These are phyloP conservation scores for Peromyscus attwateri DNA, from an alignment of 2,797 vertebrate genomes.

Conservation along the genomic window DNA sequence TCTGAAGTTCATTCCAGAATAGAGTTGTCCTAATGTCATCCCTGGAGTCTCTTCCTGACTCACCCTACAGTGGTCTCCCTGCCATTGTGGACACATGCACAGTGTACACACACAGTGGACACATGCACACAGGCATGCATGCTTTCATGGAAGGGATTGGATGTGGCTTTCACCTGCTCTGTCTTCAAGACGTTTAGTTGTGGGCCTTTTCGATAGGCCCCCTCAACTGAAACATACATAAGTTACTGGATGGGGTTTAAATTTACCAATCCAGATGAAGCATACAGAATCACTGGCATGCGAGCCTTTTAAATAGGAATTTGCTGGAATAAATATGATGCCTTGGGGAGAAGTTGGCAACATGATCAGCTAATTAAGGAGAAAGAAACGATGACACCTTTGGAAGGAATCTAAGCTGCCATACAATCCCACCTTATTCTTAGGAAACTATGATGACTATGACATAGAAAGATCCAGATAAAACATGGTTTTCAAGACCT, in stretches of 20 bases:
- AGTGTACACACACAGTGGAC: background rate
- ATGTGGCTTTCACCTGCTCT: constrained; percentile 59
- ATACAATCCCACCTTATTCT: constrained; percentile 74
- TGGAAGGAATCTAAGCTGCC: constrained; percentile 80
- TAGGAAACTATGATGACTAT: constrained; percentile 69
- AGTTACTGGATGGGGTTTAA: constrained; percentile 71
- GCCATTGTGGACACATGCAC: background rate
- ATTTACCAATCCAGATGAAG: constrained; percentile 79
- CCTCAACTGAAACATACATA: constrained; percentile 48
- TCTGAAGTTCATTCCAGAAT: background rate
- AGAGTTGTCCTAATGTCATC: background rate
- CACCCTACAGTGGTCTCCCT: background rate
- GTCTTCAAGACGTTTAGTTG: constrained; percentile 59
- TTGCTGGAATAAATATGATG: constrained; percentile 77
- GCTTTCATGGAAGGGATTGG: constrained; percentile 38
- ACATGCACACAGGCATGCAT: background rate
- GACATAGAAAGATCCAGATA: constrained; percentile 77
- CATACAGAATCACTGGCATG: constrained; percentile 64
- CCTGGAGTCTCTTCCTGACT: background rate
- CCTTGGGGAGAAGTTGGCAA: constrained; percentile 74
- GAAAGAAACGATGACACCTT: constrained; percentile 75
- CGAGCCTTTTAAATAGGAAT: constrained; percentile 75
- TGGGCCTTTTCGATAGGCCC: constrained; percentile 51
- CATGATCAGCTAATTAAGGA: constrained; percentile 78
- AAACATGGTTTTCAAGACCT: constrained; percentile 74